phyloP scores from a whole-genome alignment of 2,113 vertebrate species.

The Bothrops jararaca region DNA sequence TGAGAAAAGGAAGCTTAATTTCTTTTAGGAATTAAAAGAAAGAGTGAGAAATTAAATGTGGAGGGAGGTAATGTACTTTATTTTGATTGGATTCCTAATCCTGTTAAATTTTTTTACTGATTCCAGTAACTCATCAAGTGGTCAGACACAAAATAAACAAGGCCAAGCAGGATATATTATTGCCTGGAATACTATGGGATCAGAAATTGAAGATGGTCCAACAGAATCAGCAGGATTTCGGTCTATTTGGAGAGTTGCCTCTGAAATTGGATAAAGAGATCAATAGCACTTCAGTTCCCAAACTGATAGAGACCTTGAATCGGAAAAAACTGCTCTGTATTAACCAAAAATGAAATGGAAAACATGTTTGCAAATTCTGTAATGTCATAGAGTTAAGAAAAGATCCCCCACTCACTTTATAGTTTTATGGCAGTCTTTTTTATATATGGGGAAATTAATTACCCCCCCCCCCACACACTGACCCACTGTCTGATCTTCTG shows the following conservation, averaged over 20 bases:
- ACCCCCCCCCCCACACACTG: neutral
- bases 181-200: neutral
- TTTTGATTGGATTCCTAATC: neutral
- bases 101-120: neutral
- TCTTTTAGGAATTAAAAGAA: neutral
- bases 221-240: neutral
- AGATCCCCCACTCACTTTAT: neutral
- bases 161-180: neutral
- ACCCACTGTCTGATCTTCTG: neutral
- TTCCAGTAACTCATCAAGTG: neutral
- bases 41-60: neutral
- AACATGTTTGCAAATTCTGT: neutral
- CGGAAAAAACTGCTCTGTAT: neutral
- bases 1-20: neutral
- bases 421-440: neutral
- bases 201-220: neutral
- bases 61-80: neutral
- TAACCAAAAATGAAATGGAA: neutral
- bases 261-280: neutral
- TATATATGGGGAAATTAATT: neutral
- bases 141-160: neutral
- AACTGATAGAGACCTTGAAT: neutral
- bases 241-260: neutral
- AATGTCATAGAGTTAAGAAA: neutral
- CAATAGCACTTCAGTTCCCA: neutral